phyloP scores from a whole-genome alignment of 2,797 vertebrate species.

The Pygocentrus nattereri region DNA sequence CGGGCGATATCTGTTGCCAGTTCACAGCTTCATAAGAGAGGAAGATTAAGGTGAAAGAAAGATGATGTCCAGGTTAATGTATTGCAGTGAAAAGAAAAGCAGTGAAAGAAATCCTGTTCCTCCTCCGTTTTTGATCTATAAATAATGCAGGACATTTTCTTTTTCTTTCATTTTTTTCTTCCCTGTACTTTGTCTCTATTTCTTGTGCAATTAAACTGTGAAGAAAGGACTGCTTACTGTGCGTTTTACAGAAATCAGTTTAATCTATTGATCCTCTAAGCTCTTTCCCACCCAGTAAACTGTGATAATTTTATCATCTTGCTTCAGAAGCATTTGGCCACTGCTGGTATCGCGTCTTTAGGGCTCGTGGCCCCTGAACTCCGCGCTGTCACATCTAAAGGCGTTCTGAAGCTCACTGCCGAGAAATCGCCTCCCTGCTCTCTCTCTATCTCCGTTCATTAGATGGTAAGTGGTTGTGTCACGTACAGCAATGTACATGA shows the following conservation, averaged over 20 bases:
- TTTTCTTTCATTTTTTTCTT: neutral
- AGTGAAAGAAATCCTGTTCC: too few relatives aligned
- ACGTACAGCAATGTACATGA: slow-evolving; percentile 67
- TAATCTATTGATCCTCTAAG: slow-evolving; percentile 7
- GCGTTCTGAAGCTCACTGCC: slow-evolving; percentile 44
- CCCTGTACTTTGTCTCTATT: neutral
- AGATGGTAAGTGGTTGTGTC: slow-evolving; percentile 77
- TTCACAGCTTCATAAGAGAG: too few relatives aligned
- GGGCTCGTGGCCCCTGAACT: neutral
- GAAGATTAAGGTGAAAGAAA: neutral
- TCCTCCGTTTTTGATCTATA: neutral
- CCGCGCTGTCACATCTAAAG: slow-evolving; percentile 8
- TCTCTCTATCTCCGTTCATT: slow-evolving; percentile 57
- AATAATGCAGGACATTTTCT: neutral
- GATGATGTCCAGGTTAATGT: neutral
- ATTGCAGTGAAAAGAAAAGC: neutral
- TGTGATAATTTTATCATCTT: neutral
- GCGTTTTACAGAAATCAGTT: neutral
- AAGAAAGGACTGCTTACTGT: neutral
- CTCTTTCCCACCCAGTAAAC: neutral
- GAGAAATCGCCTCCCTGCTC: slow-evolving; percentile 55
- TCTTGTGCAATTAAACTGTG: slow-evolving; percentile 4
- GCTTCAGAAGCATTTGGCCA: neutral
- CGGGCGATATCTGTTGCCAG: too few relatives aligned
- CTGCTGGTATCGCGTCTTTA: neutral